Evolutionary conservation across 2,888 invertebrate genomes (phyloP).

Genomic region (Octodonta nipae): DNA sequence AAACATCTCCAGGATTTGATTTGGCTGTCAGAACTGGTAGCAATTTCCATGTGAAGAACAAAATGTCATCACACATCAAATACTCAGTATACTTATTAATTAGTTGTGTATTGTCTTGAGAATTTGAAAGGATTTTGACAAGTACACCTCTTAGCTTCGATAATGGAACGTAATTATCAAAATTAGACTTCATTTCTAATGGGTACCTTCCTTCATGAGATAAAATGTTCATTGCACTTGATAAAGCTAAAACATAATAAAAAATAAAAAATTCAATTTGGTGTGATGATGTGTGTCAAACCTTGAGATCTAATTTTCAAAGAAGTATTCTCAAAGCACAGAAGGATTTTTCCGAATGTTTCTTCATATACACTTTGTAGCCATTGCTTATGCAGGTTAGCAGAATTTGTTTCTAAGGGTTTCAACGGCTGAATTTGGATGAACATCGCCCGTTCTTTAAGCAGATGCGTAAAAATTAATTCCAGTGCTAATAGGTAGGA

Average conservation of each 20-base stretch:
- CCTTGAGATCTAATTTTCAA: conserved; percentile 32
- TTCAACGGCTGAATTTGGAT: conserved; percentile 47
- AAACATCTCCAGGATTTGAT: conserved; percentile 35
- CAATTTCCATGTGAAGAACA: conserved; percentile 56
- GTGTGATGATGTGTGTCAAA: conserved; percentile 11
- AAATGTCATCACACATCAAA: conserved; percentile 58
- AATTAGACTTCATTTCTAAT: conserved; percentile 38
- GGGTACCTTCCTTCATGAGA: conserved; percentile 59
- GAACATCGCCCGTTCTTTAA: conserved; percentile 53
- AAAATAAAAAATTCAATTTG: not conserved
- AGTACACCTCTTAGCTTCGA: conserved; percentile 54
- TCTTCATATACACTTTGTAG: conserved; percentile 56
- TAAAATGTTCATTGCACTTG: conserved; percentile 60
- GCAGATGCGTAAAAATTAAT: conserved; percentile 54
- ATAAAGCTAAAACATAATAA: conserved; percentile 39
- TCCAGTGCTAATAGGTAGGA: conserved; percentile 56
- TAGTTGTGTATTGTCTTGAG: conserved; percentile 45
- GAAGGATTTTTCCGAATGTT: conserved; percentile 44
- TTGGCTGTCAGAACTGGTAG: conserved; percentile 46
- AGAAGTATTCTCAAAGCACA: conserved; percentile 38
- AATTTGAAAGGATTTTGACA: conserved; percentile 48
- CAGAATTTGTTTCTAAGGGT: conserved; percentile 43
- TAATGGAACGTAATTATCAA: conserved; percentile 50
- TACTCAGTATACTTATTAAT: conserved; percentile 63
- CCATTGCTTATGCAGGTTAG: conserved; percentile 54